Base-by-base conservation (phyloP, 2,797 vertebrate genomes). In the Parauchenoglanis ngamensis region DNA sequence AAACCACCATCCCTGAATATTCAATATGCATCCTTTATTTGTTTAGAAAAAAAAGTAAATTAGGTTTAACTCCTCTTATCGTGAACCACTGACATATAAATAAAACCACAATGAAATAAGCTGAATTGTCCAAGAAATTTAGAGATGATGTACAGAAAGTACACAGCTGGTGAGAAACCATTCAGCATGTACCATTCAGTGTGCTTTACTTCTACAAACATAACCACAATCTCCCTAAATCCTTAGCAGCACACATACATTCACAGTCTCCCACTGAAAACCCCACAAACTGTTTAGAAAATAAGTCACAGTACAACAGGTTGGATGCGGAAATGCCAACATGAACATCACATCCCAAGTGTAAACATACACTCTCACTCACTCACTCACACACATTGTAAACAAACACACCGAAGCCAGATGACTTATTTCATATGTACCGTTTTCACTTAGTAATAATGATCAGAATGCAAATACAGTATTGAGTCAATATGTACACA, bases 41-140 rank as follows among this genome's bases (percentile, higher is more conserved):
- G 93, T 95, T 94, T 91, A 95, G 95, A 96, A 96, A 95, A 93
- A 96, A 96, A 96, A 94, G 94, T 93, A 94, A 95, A 94, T 85
- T 86, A 73, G 54, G 61, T 79, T 93, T 92, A 92, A 91, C 94
- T 93, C 94, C 92, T 95, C 94, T 95, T 92, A 91, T 91, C 91
- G 91, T 94, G 91, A 94, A 94, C 89, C 93, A 93, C 87, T 89
- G 91, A 94, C 94, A 94, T 92, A 93, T 91, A 93, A 92, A 94
- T 94, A 95, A 93, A 95, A 95, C 93, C 94, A 95, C 94, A 85
- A 94, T 92, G 93, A 94, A 93, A 92, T 91, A 91, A 93, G 91
- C 77, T 57, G 77, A 25, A 57, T 93, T 91, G 81, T 88, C 91
- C 92, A 93, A 90, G 90, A 91, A 94, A 93, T 94, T 94, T 91